Base-by-base conservation (phyloP, 2,113 vertebrate genomes). In the Lanius collurio region DNA sequence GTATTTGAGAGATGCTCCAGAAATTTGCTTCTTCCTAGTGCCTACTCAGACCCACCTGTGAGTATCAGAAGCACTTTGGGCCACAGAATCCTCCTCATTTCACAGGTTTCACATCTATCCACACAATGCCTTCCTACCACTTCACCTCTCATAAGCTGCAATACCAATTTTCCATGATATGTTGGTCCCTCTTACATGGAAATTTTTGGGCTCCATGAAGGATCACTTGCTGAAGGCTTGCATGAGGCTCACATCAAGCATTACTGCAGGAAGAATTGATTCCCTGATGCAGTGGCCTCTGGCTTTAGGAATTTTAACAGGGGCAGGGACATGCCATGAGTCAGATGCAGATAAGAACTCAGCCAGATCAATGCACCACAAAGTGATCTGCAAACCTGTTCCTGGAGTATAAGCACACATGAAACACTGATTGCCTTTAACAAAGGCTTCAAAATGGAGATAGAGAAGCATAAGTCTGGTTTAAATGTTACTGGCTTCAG, bases 31-130 rank as follows among this genome's bases (percentile, higher is more conserved):
- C 27, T 70, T 27, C 37, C 65, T 35, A 24, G 1, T n/a, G 17
- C 6, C 64, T 67, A 0, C 44, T 35, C 0, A 0, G 39, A 57
- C 37, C 42, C 41, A 77, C 27, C 53, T 33, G 46, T 22, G 44
- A 68, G 37, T 12, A 11, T 59, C 7, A 15, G 62, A 31, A 35
- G 52, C 31, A 15, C 13, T 93, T 73, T 50, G 39, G 42, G 55
- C 7, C 10, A 2, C 44, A 19, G 31, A 2, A 0, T 31, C 70
- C 22, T n/a, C 15, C 22, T 37, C 16, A 30, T 85, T 77, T 62
- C 87, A 69, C 11, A 35, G 23, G 13, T 76, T 49, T 57, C 49
- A 50, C 37, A 26, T 10, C 21, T 55, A 53, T 37, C 28, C 20
- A 19, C 2, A 20, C 2, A 0, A 8, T 41, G 28, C 11, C 30